A percentile compares a stretch with the other conserved stretches of the same genome.
Evolutionary conservation across 2,113 vertebrate species (phyloP).

Genomic region (Echinops telfairi): DNA sequence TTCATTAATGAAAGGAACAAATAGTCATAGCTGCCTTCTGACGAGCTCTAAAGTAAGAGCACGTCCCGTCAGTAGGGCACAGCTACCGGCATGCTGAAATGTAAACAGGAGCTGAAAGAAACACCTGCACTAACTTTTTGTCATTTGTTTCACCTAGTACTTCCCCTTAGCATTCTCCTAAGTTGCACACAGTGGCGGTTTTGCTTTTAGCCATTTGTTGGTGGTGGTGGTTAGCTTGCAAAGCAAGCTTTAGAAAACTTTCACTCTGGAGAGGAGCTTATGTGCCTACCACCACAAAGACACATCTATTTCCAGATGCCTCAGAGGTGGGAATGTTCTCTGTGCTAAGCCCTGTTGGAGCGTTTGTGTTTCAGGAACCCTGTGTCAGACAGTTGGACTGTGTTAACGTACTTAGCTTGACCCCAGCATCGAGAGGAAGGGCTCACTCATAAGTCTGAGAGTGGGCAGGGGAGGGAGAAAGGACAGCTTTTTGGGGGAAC

Average conservation of each 20-base stretch:
- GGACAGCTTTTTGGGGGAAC: too few species aligned
- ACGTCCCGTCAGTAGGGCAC: neutral
- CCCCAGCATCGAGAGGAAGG: neutral
- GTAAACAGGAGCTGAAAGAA: neutral
- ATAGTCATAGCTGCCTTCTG: neutral
- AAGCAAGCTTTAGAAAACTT: neutral
- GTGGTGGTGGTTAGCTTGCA: too few species aligned
- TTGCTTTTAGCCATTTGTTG: neutral
- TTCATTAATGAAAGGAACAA: too few species aligned
- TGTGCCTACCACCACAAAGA: neutral
- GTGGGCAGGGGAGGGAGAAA: neutral
- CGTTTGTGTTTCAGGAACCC: slow-evolving; percentile 45
- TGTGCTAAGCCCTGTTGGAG: slow-evolving; percentile 1
- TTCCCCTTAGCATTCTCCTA: neutral
- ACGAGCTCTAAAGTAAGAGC: too few species aligned
- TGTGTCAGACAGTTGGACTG: neutral
- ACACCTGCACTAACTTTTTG: neutral
- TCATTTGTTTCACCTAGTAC: neutral
- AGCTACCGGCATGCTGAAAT: neutral
- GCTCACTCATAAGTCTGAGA: neutral
- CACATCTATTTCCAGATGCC: neutral
- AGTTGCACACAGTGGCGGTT: neutral
- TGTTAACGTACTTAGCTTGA: slow-evolving; percentile 10
- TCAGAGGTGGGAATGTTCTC: neutral
- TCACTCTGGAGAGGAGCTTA: neutral